phyloP scores from a whole-genome alignment of 2,797 vertebrate genomes.

The Pipistrellus pipistrellus region DNA sequence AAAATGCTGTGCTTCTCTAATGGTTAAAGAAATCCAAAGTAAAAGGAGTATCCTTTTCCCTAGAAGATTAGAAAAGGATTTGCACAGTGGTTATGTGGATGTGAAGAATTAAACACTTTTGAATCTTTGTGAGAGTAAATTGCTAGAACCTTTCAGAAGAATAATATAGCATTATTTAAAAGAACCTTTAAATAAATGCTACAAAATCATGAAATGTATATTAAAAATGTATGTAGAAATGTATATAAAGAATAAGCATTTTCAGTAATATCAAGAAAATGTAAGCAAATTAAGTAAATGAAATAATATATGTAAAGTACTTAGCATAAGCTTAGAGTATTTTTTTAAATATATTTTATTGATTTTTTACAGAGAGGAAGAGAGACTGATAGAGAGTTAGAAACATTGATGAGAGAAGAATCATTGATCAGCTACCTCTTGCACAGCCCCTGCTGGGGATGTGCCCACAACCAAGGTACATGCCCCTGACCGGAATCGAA shows the following conservation, averaged over 20 bases:
- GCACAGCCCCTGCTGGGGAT: too few species aligned
- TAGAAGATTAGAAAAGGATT: neutral
- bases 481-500: too few species aligned
- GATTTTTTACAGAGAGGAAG: too few species aligned
- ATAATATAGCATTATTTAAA: neutral
- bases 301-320: neutral
- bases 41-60: neutral
- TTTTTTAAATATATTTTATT: neutral
- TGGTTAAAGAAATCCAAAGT: conserved; percentile 15
- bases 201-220: neutral
- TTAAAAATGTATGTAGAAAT: neutral
- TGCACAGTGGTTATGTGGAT: neutral
- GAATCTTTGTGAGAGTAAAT: neutral
- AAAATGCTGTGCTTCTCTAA: neutral
- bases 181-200: conserved; percentile 7
- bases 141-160: neutral
- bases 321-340: neutral
- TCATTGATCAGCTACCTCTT: too few species aligned
- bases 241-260: neutral
- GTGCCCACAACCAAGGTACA: too few species aligned
- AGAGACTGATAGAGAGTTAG: too few species aligned
- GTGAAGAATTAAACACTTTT: conserved; percentile 34
- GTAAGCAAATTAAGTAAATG: conserved; percentile 45
- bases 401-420: too few species aligned
- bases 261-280: neutral